Base-by-base conservation (phyloP, 2,113 vertebrate genomes). In the Panthera leo region DNA sequence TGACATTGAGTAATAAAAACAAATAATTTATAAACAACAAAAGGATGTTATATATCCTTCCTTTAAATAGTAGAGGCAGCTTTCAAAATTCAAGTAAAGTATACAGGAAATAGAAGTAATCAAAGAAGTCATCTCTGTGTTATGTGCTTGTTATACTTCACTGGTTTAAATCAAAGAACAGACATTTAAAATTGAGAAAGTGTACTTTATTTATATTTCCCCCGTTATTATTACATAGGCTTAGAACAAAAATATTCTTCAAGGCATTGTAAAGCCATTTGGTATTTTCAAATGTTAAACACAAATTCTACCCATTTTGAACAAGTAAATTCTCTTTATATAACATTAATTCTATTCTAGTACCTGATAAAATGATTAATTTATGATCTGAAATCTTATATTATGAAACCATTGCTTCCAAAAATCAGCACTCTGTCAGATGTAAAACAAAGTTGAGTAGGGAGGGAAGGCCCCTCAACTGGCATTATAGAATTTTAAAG, bases 241-340 rank as follows among this genome's bases (percentile, higher is more conserved):
- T 11, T 67, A 39, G 34, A 96, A 61, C 11, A 39, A 39, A 92
- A 1, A 65, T 84, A 89, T 4, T 58, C 5, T 86, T 97, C 13
- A n/a, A 36, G 42, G 36, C 94, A 18, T 87, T 58, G 79, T 25
- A 70, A 36, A n/a, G 34, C 0, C 42, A 63, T 55, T 8, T 53
- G 5, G 86, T 92, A 90, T 85, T 90, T 95, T 97, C 79, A 96
- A 96, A 73, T 58, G 29, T 65, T 97, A 87, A 73, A 83, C 65
- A 84, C 27, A 96, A 7, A 92, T 39, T 58, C 3, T 48, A 42
- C 84, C 42, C 39, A 51, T 85, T 94, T 68, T 82, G 3, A 96
- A 12, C 4, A 96, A 95, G 92, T 82, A 63, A 39, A 78, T 45
- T 75, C 39, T 25, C 61, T 80, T 91, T 45, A 82, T 45, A 13